These are phyloP conservation scores for Seriola quinqueradiata DNA, from an alignment of 2,113 vertebrate species.

Conservation along the genomic window DNA sequence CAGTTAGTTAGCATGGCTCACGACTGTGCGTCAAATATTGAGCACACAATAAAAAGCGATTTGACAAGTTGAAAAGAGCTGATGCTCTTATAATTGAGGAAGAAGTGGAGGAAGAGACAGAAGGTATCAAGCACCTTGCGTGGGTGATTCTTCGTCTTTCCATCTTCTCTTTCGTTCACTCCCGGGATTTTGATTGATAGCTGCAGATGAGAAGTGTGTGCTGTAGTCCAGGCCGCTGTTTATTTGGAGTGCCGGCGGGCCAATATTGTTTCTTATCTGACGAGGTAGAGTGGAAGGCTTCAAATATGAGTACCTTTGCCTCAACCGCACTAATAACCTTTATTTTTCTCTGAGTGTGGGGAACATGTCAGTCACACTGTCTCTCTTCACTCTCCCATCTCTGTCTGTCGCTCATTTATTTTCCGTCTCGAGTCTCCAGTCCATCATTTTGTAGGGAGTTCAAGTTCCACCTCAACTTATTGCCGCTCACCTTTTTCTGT, in stretches of 20 bases:
- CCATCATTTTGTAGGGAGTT: slow-evolving; percentile 16
- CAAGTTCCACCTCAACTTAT: slow-evolving; percentile 17
- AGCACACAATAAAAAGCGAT: neutral
- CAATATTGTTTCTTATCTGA: slow-evolving; percentile 41
- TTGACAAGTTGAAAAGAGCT: neutral
- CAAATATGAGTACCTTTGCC: slow-evolving; percentile 33
- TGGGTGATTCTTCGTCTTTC: neutral
- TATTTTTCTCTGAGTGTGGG: slow-evolving; percentile 25
- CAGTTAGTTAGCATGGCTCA: neutral
- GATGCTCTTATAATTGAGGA: no score
- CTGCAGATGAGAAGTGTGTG: neutral
- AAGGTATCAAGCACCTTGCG: neutral
- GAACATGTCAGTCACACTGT: slow-evolving; percentile 17
- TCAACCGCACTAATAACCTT: slow-evolving; percentile 28
- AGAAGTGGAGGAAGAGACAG: neutral
- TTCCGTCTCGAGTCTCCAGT: slow-evolving; percentile 19
- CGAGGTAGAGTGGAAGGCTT: slow-evolving; percentile 21
- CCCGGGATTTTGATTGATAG: slow-evolving; percentile 4
- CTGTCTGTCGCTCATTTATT: slow-evolving; percentile 41
- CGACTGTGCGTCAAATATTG: no score
- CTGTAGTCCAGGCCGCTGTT: slow-evolving; percentile 21
- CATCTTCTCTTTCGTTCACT: slow-evolving; percentile 1
- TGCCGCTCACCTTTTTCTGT: neutral
- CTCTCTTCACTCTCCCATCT: neutral
- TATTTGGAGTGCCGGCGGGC: slow-evolving; percentile 12